phyloP scores from a whole-genome alignment of 2,797 vertebrate species.

The Hephaestus fuliginosus region DNA sequence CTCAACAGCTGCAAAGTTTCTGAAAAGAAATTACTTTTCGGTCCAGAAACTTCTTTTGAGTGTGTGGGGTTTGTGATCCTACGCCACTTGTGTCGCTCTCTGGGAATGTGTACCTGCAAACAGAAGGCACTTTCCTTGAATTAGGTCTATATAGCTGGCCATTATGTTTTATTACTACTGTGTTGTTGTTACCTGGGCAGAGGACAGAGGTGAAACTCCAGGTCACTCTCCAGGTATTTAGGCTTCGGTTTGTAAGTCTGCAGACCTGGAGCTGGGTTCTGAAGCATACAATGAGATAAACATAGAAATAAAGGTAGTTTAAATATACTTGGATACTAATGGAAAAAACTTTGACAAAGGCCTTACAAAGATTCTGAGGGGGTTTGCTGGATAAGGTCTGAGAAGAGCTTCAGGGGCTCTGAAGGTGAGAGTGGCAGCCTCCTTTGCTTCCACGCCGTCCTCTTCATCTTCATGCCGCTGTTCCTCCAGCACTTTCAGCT shows the following conservation, averaged over 20 bases:
- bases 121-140: conserved; percentile 63
- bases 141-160: background rate
- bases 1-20: background rate
- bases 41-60: conserved; percentile 86
- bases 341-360: background rate
- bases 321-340: background rate
- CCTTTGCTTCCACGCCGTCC: conserved; percentile 1
- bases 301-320: background rate
- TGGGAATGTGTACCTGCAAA: conserved; percentile 84
- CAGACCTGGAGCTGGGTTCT: conserved; percentile 93
- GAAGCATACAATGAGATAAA: conserved; percentile 32
- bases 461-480: conserved; percentile 25
- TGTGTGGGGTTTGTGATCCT: conserved; percentile 74
- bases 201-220: conserved; percentile 91
- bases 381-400: conserved; percentile 69
- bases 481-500: background rate
- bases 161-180: background rate
- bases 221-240: conserved; percentile 87
- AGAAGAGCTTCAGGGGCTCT: conserved; percentile 73
- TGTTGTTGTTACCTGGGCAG: conserved; percentile 80
- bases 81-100: conserved; percentile 62
- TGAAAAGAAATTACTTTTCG: conserved; percentile 79
- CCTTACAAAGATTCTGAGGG: conserved; percentile 85
- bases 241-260: conserved; percentile 84
- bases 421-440: conserved; percentile 65